Base-by-base conservation (phyloP, 2,888 invertebrate genomes). In the Aphidius colemani region DNA sequence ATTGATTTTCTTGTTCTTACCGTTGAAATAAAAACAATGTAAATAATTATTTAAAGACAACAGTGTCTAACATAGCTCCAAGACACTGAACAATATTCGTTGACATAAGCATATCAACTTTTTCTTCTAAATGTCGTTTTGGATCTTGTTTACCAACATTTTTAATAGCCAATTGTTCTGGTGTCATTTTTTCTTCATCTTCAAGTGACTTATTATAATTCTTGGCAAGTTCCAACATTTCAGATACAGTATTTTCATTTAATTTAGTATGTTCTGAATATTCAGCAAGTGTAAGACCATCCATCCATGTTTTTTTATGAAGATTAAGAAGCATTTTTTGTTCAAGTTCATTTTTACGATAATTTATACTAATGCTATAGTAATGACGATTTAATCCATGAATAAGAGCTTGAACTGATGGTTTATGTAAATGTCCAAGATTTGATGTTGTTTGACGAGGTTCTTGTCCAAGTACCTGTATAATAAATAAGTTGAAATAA, bases 141-240 rank as follows among this genome's bases (percentile, higher is more conserved):
- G 99, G 99, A 83, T 99, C 99, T 84, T 96, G 94, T 84, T 95
- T 99, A 61, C 99, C 99, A 66, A 99, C 98, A 85, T 99, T 99
- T 84, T 99, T 99, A 78, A 99, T 98, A 18, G 98, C 99, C 83
- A 99, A 85, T 82, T 99, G 98, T 83, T 98, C 98, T 1, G 97
- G 95, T 5, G 98, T 98, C 98, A 99, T 98, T 83, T 96, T 98
- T 79, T 99, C 98, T 82, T 99, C 99, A 75, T 99, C 99, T 84
- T 99, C 98, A 67, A 99, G 85, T 7, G 98, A 95, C 86, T 97
- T 97, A 82, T 96, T 95, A 83, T 99, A 99, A 82, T 96, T 95
- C 83, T 98, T 98, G 61, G 98, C 98, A 75, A 99, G 85, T 67
- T 97, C 96, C 58, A 99, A 86, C 97, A 99, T 98, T 74, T 96